Base-by-base conservation (phyloP, 2,113 vertebrate species). In the Gasterosteus nipponicus region DNA sequence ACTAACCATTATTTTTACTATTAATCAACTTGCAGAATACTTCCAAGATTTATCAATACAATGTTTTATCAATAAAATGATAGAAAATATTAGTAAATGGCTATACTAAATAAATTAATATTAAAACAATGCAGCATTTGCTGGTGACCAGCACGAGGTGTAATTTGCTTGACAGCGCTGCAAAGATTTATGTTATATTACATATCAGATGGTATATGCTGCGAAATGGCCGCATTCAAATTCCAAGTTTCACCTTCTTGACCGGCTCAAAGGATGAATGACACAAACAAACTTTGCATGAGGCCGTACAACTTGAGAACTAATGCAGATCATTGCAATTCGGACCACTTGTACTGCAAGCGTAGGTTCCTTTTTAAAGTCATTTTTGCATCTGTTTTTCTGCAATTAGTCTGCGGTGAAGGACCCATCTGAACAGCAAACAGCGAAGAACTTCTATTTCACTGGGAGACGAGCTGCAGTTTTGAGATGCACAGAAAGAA, bases 401-500 rank as follows among this genome's bases (percentile, higher is more conserved):
- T 75, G 42, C 53, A 49, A 61, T 62, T 57, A 51, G 16, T 14
- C 18, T 64, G 73, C 12, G 54, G 44, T 29, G 44, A 71, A 70
- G 47, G 46, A 74, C 62, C 71, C 12, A 10, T 41, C 8, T 58
- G 68, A 77, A 64, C 56, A 26, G 22, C 22, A 31, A 72, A 71
- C 47, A 54, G 19, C 33, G 38, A 81, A 66, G 18, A 12, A 5
- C 31, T 26, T 70, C 22, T 26, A 26, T 69, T 64, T 63, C 49
- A 33, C 51, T 42, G 39, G 51, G 61, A 71, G 59, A 71, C 75
- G 64, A 42, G 64, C 26, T 82, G 41, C 49, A 68, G n/a, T 64
- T 68, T 61, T 75, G 14, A 74, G 49, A 69, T 59, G n/a, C 58
- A 38, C 19, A 54, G 19, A 66, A 10, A 73, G 60, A 69, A 78